Conservation (phyloP, 2,797 vertebrate genomes). For the Anguilla anguilla region DNA sequence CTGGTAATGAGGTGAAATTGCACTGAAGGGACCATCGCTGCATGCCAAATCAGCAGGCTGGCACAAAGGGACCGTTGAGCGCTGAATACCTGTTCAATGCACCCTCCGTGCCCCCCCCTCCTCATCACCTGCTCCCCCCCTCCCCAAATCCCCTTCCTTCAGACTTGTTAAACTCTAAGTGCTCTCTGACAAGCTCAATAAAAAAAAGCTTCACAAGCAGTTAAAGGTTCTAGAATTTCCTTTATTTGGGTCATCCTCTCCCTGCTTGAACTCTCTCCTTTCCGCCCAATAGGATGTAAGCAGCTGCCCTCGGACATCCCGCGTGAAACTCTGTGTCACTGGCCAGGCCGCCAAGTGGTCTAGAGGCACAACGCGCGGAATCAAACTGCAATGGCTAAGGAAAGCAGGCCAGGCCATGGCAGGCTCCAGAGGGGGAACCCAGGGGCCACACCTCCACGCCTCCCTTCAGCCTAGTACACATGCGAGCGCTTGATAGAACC, state of each 20-base stretch:
- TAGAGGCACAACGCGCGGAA: conserved; percentile 74
- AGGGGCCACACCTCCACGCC: conserved; percentile 59
- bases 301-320: conserved; percentile 60
- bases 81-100: conserved; percentile 43
- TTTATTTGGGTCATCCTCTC: conserved; percentile 56
- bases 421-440: conserved; percentile 54
- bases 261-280: conserved; percentile 49
- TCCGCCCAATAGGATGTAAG: conserved; percentile 35
- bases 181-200: conserved; percentile 71
- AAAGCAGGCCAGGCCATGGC: conserved; percentile 67
- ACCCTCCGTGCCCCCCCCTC: conserved; percentile 16
- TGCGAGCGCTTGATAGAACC: neutral
- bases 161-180: conserved; percentile 63
- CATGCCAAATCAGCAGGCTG: conserved; percentile 46
- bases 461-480: neutral
- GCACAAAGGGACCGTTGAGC: conserved; percentile 40
- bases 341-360: conserved; percentile 64
- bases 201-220: conserved; percentile 69
- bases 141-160: conserved; percentile 42
- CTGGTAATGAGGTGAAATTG: conserved; percentile 41
- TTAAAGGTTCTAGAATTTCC: conserved; percentile 68
- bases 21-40: conserved; percentile 35
- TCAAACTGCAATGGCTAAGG: conserved; percentile 78
- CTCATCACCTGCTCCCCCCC: conserved; percentile 24
- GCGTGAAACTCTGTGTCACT: conserved; percentile 70